Percentiles rank a stretch among this genome's conserved stretches.
These are phyloP conservation scores for Typhlichthys subterraneus DNA, from an alignment of 2,797 vertebrate species.

Conservation along the genomic window DNA sequence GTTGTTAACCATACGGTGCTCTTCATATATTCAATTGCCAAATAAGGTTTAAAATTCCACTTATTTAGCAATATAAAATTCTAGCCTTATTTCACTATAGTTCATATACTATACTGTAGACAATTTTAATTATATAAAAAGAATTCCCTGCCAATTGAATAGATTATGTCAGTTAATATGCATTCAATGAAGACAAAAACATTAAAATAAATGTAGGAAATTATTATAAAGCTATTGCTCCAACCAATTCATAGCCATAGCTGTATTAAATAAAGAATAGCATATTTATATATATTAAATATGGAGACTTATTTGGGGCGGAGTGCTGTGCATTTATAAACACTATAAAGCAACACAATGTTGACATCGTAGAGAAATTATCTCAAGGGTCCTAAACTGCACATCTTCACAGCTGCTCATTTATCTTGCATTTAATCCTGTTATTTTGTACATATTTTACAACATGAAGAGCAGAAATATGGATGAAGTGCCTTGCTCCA, in stretches of 20 bases:
- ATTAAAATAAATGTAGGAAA: not conserved
- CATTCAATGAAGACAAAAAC: not conserved
- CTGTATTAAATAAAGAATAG: not conserved
- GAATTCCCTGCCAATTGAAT: not conserved
- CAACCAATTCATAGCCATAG: not conserved
- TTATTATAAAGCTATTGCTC: conserved; percentile 12
- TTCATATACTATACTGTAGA: too few species aligned
- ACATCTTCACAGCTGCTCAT: conserved; percentile 20
- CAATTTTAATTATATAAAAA: too few species aligned
- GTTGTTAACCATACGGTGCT: not conserved
- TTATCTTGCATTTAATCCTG: conserved; percentile 55
- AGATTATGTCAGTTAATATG: not conserved
- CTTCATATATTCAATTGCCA: too few species aligned
- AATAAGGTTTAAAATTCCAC: too few species aligned
- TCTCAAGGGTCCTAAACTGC: conserved; percentile 11
- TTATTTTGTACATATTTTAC: conserved; percentile 55
- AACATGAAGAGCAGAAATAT: conserved; percentile 52
- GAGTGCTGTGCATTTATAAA: not conserved
- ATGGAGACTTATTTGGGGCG: too few species aligned
- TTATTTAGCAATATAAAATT: too few species aligned
- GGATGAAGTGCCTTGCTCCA: conserved; percentile 53
- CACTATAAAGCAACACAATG: not conserved
- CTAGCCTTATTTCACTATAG: too few species aligned
- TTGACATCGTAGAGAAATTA: conserved; percentile 2
- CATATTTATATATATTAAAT: too few species aligned